These are phyloP conservation scores for Tenodera sinensis DNA, from an alignment of 2,888 invertebrate genomes.

Conservation along the genomic window DNA sequence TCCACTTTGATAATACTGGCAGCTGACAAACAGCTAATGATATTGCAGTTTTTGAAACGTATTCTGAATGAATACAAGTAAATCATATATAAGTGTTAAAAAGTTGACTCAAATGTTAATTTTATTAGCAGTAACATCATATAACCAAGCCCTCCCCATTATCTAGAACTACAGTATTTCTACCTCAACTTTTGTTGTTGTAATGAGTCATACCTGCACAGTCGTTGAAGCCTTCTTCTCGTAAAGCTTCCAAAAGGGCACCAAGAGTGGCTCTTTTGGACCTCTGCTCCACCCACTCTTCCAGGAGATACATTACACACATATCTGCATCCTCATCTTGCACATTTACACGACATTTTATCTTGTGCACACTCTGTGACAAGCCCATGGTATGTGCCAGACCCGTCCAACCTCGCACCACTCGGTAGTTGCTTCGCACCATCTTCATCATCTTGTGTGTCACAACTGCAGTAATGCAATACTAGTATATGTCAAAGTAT, in stretches of 20 bases:
- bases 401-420: constrained; percentile 13
- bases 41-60: no score
- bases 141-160: no score
- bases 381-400: constrained; percentile 25
- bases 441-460: constrained; percentile 23
- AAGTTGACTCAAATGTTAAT: no score
- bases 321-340: constrained; percentile 19
- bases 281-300: constrained; percentile 23
- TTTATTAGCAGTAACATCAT: no score
- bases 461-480: not conserved
- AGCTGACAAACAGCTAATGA: no score
- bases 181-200: not conserved
- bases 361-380: not conserved
- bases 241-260: constrained; percentile 11
- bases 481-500: not conserved
- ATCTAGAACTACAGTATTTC: no score
- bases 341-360: constrained; percentile 14
- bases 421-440: constrained; percentile 24
- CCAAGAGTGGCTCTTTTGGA: constrained; percentile 19
- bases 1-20: no score
- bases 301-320: constrained; percentile 23
- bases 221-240: constrained; percentile 24
- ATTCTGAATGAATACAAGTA: no score
- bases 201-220: constrained; percentile 17
- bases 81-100: no score